Percentiles rank a stretch among this genome's conserved stretches.
Conservation (phyloP, 2,797 vertebrate genomes). For the Vireo griseus region DNA sequence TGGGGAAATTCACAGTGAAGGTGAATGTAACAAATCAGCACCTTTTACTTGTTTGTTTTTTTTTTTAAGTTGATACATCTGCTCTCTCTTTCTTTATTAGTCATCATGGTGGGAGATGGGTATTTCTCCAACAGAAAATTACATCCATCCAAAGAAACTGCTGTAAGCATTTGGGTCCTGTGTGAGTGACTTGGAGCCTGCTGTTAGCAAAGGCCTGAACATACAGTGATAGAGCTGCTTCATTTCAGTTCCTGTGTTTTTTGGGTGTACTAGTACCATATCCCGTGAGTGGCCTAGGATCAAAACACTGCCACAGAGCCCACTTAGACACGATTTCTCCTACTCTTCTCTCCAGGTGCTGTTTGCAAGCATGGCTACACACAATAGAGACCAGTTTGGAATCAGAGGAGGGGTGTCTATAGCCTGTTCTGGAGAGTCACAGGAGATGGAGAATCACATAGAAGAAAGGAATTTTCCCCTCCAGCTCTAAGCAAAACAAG, state of each 20-base stretch:
- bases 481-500: not conserved
- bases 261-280: not conserved
- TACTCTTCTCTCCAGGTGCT: not conserved
- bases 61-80: not conserved
- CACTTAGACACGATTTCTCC: fast-evolving
- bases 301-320: not conserved
- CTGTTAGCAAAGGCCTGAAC: not conserved
- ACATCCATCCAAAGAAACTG: not conserved
- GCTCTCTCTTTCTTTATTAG: not conserved
- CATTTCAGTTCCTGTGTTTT: not conserved
- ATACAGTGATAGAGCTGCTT: not conserved
- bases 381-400: fast-evolving
- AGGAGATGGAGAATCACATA: not conserved
- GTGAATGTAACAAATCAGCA: not conserved
- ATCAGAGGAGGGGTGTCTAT: not conserved
- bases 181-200: not conserved
- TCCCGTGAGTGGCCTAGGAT: too few species aligned
- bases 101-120: not conserved
- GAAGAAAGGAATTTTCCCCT: not conserved
- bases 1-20: not conserved
- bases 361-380: not conserved
- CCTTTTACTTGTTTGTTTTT: not conserved
- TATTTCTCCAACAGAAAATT: not conserved
- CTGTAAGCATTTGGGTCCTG: not conserved
- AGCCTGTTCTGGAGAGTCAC: not conserved